phyloP scores from a whole-genome alignment of 2,888 invertebrate species.

The Luperina testacea region DNA sequence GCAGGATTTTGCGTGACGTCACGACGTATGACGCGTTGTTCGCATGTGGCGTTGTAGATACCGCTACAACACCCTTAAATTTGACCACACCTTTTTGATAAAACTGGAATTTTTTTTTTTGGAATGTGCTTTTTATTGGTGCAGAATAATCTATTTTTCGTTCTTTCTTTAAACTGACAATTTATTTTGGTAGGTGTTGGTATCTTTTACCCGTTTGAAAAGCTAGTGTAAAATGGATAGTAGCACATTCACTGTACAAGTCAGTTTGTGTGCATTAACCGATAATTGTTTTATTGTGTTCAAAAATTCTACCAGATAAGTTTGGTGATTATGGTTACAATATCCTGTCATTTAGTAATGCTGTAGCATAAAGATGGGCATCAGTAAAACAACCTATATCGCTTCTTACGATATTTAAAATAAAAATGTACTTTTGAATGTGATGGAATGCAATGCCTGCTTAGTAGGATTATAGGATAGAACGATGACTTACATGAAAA shows the following conservation, averaged over 20 bases:
- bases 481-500: neutral
- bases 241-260: neutral
- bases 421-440: neutral
- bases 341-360: constrained; percentile 41
- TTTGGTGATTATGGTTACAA: constrained; percentile 14
- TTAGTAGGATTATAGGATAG: neutral
- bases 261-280: constrained; percentile 1
- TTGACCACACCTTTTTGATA: no score
- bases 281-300: constrained; percentile 43
- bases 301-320: constrained; percentile 12
- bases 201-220: neutral
- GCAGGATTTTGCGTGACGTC: no score
- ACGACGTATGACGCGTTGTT: no score
- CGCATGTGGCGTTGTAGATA: no score
- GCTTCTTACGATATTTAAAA: constrained; percentile 10
- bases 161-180: neutral
- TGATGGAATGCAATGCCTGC: neutral
- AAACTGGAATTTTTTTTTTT: neutral
- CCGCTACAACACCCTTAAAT: no score
- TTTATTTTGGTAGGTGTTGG: neutral
- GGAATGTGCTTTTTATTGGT: neutral
- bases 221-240: neutral
- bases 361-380: constrained; percentile 23
- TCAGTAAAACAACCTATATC: constrained; percentile 25
- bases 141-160: neutral